These are phyloP conservation scores for Brenthis daphne DNA, from an alignment of 2,888 invertebrate genomes.

Conservation along the genomic window DNA sequence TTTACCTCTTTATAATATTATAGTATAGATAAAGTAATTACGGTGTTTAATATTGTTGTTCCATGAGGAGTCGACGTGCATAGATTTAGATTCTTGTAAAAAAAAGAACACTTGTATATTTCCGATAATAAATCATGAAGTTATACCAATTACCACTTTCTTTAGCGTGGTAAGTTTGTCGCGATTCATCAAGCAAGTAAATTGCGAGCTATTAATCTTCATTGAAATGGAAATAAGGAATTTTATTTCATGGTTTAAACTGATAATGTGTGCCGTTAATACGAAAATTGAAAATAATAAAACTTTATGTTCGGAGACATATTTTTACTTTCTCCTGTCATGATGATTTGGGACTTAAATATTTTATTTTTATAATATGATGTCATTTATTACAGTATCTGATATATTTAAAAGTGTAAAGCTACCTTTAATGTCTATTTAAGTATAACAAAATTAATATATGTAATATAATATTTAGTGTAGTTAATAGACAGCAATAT, in stretches of 20 bases:
- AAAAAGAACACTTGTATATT: neutral
- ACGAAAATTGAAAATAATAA: slow-evolving; percentile 3
- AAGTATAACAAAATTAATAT: no score
- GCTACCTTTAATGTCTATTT: no score
- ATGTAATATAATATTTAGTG: no score
- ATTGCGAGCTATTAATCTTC: slow-evolving; percentile 39
- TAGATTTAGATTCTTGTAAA: neutral
- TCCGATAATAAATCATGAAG: neutral
- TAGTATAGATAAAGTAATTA: no score
- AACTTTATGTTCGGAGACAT: slow-evolving; percentile 6
- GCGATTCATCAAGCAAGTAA: slow-evolving; percentile 31
- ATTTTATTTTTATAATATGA: neutral
- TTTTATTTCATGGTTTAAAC: slow-evolving; percentile 30
- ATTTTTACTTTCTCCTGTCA: slow-evolving; percentile 9
- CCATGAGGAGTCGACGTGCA: neutral
- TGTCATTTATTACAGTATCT: neutral
- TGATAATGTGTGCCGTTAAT: slow-evolving; percentile 29
- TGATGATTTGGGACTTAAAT: neutral
- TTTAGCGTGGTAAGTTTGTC: slow-evolving; percentile 29
- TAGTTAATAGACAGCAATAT: no score
- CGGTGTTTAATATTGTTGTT: neutral
- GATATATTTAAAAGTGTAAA: neutral
- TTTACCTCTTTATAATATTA: no score
- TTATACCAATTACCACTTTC: slow-evolving; percentile 27
- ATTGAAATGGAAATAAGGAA: slow-evolving; percentile 40